Conservation (phyloP, 2,888 invertebrate genomes). For the Eristalis arbustorum region DNA sequence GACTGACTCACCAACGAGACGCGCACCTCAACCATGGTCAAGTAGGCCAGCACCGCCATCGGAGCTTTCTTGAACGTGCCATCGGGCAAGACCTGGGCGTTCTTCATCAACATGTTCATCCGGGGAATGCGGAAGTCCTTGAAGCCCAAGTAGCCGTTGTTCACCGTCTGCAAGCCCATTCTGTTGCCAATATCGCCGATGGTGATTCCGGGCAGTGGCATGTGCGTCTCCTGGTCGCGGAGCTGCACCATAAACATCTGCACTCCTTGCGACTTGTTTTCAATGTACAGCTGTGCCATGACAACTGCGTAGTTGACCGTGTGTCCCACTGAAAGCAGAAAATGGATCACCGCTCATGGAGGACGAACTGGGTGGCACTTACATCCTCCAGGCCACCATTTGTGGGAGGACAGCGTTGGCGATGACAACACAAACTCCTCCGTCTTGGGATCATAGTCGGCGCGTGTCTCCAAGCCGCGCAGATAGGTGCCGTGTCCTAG, state of each 20-base stretch:
- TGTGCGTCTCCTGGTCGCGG: constrained; percentile 92
- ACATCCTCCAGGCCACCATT: constrained; percentile 98
- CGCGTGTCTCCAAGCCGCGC: constrained; percentile 92
- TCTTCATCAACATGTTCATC: constrained; percentile 94
- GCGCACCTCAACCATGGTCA: constrained; percentile 94
- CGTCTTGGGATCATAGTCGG: constrained; percentile 90
- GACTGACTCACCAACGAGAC: constrained; percentile 89
- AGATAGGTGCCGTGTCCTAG: constrained; percentile 96
- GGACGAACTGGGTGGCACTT: constrained; percentile 78
- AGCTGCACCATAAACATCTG: constrained; percentile 96
- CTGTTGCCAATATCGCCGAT: constrained; percentile 97
- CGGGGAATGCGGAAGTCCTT: constrained; percentile 93
- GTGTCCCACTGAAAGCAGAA: constrained; percentile 88
- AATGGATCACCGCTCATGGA: neutral
- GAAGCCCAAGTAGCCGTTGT: constrained; percentile 95
- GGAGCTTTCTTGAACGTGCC: constrained; percentile 92
- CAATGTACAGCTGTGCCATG: constrained; percentile 92
- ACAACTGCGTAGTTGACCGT: constrained; percentile 95
- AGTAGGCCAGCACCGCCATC: constrained; percentile 90
- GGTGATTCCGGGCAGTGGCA: constrained; percentile 91
- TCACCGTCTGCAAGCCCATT: constrained; percentile 93
- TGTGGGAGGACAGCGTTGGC: constrained; percentile 92
- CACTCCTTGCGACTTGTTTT: constrained; percentile 90
- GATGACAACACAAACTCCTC: constrained; percentile 93
- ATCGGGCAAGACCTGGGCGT: constrained; percentile 93